Base-by-base conservation (phyloP, 2,797 vertebrate genomes). In the Liasis olivaceus region DNA sequence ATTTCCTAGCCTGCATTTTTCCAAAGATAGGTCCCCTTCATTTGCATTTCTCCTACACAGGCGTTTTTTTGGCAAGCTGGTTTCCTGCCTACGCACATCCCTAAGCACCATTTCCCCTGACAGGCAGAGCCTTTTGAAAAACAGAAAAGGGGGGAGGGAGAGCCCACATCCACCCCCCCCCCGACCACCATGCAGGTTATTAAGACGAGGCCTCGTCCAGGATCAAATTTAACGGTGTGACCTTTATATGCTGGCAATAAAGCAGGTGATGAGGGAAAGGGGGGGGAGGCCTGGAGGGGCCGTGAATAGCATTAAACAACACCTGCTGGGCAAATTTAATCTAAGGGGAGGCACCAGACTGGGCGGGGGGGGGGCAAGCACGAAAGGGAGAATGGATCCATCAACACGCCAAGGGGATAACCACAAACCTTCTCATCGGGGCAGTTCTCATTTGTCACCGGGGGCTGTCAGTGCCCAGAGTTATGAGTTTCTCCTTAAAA, bases 391-490 rank as follows among this genome's bases (percentile, higher is more conserved):
- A 5, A 12, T 24, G 8, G 20, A 91, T 42, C 31, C 0, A n/a
- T 24, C 54, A 64, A 87, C 93, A 22, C 2, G 0, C 3, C 0
- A 62, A 60, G 1, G 47, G 2, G 94, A 95, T 94, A 94, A 93
- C 93, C 86, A 87, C 31, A 42, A 66, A 36, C n/a, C 62, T 93
- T 86, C 92, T 11, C 2, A 2, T 11, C 1, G 31, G 9, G 58
- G 90, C 72, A 0, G 93, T 26, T 91, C 92, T 92, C 92, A 31
- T 89, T 85, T 72, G 15, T 92, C 93, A 66, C 90, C 86, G 86
- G 93, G 93, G 92, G 87, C 94, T 95, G 95, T 94, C 94, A 89
- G 89, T 93, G 95, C 90, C 1, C 59, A 90, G 94, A 86, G 89
- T 92, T 58, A 72, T 62, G 28, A 60, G 69, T 59, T 64, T 77